Evolutionary conservation across 2,888 invertebrate species (phyloP).

Genomic region (Drepana falcataria): DNA sequence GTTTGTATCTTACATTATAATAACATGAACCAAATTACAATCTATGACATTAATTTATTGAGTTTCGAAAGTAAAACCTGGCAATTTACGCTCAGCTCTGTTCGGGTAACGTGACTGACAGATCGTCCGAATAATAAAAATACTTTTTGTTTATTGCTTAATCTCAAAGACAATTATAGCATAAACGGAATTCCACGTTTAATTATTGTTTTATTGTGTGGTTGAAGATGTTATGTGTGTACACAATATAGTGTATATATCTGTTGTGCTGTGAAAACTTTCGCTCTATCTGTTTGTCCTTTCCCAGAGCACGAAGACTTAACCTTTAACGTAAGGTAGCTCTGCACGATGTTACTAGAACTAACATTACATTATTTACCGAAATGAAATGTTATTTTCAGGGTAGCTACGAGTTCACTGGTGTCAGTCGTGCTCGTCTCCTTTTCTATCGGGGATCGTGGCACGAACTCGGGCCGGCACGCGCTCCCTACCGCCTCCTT

Average conservation of each 20-base stretch:
- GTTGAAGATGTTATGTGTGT: neutral
- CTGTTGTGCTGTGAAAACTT: neutral
- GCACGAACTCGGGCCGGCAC: slow-evolving; percentile 50
- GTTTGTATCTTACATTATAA: slow-evolving; percentile 54
- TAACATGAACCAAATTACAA: slow-evolving; percentile 57
- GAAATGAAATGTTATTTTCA: slow-evolving; percentile 44
- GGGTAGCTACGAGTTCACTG: slow-evolving; percentile 46
- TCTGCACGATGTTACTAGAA: neutral
- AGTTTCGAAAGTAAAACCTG: slow-evolving; percentile 56
- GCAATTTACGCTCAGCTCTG: slow-evolving; percentile 43
- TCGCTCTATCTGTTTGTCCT: neutral
- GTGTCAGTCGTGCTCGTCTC: slow-evolving; percentile 61
- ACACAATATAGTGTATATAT: neutral
- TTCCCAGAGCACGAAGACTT: neutral
- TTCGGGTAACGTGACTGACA: slow-evolving; percentile 43
- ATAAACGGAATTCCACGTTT: neutral
- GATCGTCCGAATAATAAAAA: slow-evolving; percentile 35
- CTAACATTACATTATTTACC: slow-evolving; percentile 16
- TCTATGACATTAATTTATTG: slow-evolving; percentile 64
- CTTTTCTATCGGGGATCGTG: slow-evolving; percentile 60
- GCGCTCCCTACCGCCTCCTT: slow-evolving; percentile 19
- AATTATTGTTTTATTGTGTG: slow-evolving; percentile 1
- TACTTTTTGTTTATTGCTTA: slow-evolving; percentile 22
- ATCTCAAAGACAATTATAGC: slow-evolving; percentile 6
- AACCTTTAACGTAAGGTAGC: neutral